A percentile compares a stretch with the other conserved stretches of the same genome.
phyloP scores from a whole-genome alignment of 1,140 invertebrate genomes.

The Papilio polyxenes region DNA sequence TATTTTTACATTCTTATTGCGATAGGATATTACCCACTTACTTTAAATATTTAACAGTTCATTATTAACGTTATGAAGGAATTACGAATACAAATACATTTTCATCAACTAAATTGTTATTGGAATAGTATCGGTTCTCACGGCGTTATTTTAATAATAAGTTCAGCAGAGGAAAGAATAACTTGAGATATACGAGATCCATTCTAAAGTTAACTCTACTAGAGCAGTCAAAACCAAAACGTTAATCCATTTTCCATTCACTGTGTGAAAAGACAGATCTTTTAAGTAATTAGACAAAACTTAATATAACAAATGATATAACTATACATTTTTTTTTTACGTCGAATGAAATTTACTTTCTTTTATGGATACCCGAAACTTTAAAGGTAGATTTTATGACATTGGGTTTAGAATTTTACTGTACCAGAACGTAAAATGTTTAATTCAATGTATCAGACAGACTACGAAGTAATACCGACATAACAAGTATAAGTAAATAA shows the following conservation, averaged over 20 bases:
- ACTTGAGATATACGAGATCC: background rate
- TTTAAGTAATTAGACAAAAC: no score
- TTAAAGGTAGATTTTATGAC: background rate
- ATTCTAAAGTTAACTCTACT: background rate
- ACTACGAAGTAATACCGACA: constrained; percentile 13
- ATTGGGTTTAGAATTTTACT: background rate
- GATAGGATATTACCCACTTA: background rate
- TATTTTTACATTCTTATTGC: background rate
- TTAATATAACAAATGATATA: no score
- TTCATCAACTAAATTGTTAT: background rate
- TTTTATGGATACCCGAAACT: background rate
- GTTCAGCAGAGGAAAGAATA: background rate
- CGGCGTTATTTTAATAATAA: background rate
- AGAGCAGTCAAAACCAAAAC: background rate
- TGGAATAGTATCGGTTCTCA: background rate
- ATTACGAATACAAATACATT: background rate
- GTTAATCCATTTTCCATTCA: no score
- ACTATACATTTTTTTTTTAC: no score
- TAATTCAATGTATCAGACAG: constrained; percentile 8
- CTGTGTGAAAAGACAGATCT: no score
- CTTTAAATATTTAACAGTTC: background rate
- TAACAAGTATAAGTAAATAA: constrained; percentile 20
- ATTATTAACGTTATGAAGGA: background rate
- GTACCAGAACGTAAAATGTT: background rate
- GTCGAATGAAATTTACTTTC: background rate